Evolutionary conservation across 2,797 vertebrate species (phyloP).

Genomic region (Syngnathus acus): DNA sequence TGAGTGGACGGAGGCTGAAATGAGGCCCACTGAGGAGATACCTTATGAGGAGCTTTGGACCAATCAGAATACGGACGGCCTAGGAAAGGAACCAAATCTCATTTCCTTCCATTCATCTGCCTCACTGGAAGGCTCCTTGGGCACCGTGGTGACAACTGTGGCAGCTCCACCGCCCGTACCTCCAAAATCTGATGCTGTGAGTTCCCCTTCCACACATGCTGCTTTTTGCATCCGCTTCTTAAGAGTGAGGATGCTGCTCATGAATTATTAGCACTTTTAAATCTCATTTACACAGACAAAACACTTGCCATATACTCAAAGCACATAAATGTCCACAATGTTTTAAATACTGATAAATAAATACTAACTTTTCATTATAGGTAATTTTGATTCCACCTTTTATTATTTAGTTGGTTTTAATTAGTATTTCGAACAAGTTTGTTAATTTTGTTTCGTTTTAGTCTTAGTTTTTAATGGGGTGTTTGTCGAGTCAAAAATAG

Average conservation of each 20-base stretch:
- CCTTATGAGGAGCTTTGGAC: constrained; percentile 97
- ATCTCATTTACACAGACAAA: not conserved
- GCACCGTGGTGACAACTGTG: constrained; percentile 67
- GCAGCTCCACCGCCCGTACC: constrained; percentile 83
- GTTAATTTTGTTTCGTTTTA: too few relatives aligned
- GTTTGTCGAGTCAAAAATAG: too few relatives aligned
- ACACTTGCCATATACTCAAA: not conserved
- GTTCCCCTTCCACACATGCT: constrained; percentile 37
- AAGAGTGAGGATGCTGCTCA: constrained; percentile 46
- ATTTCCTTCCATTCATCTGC: constrained; percentile 74
- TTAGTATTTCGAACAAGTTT: too few relatives aligned
- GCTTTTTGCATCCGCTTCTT: constrained; percentile 43
- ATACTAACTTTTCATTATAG: too few relatives aligned
- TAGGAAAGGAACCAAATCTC: constrained; percentile 76
- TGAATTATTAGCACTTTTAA: constrained; percentile 62
- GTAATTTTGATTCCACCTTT: too few relatives aligned
- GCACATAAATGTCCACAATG: not conserved
- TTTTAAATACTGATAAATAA: not conserved
- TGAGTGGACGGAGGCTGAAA: constrained; percentile 80
- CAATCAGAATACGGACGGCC: constrained; percentile 70
- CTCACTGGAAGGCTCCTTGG: constrained; percentile 65
- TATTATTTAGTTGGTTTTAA: too few relatives aligned
- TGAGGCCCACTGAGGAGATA: constrained; percentile 80
- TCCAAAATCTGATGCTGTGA: constrained; percentile 97
- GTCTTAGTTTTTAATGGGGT: too few relatives aligned